Evolutionary conservation across 35 echinoderm and acorn worm species (phyloP), one percentile per base, ranked within the genome.

Genomic region (Acanthaster planci): DNA sequence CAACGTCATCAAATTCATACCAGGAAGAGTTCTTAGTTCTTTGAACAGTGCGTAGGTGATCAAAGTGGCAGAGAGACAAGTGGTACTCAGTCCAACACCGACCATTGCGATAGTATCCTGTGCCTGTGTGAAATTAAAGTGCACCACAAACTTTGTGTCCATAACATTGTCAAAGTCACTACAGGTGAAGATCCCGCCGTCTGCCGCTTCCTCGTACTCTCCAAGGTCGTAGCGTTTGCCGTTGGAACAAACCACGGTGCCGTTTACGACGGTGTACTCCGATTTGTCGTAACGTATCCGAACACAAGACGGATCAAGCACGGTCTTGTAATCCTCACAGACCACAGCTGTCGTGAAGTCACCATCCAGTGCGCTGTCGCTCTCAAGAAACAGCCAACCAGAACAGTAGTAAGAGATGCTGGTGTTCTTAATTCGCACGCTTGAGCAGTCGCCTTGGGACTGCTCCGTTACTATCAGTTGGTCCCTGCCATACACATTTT

Each of bases 21-120:
- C 94, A 23, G 94, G 94, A 2, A 97, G 78, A 12, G 94, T 97
- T 0, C 94, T 85, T 9, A 97, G 76, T 51, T 97, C 90, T n/a
- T 55, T 36, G 40, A 97, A 90, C 8, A 93, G 75, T 2, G 56
- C 23, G 50, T 97, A 97, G 1, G 94, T 97, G 1, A 93, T n/a
- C 36, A 97, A 81, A 14, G 94, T 97, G 2, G 92, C 23, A 3
- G 78, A 37, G 4, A 97, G 60, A 12, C 94, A 89, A 2, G 87
- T 39, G 21, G 76, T 85, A 5, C 90, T 93, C 19, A 90, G 47
- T 17, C 47, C 47, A 0, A 87, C 53, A 55, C 91, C 84, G 18
- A 88, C 57, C 37, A 77, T 84, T 7, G 87, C 39, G 30, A 93
- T 51, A 55, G 87, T 93, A 12, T 79, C 90, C 55, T 97, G 94